Base-by-base conservation (phyloP, 1,140 invertebrate species). In the Ips typographus region DNA sequence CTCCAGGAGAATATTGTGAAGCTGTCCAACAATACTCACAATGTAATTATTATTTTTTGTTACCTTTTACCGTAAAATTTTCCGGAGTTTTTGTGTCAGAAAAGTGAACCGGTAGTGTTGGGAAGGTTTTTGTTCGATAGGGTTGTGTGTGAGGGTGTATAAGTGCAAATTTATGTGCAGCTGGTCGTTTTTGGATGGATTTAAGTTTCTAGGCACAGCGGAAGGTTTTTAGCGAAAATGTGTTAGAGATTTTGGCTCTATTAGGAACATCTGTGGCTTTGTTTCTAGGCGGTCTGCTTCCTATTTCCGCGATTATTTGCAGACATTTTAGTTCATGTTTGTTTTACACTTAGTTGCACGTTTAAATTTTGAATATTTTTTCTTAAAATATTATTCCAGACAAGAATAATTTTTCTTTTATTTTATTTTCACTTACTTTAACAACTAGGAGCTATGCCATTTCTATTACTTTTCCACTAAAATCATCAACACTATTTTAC, bases 1-100 rank as follows among this genome's bases (percentile, higher is more conserved):
- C 69, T 38, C 63, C 63, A 7, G 63, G 63, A 53, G 63, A 71
- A 43, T 71, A 71, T 42, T 44, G 36, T 8, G 69, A 71, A 66
- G 62, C 68, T n/a, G 40, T 8, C 3, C 40, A 43, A 2, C 69
- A 52, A 38, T 71, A 65, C 47, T 65, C 62, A 8, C 62, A 65
- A 71, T 71, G 69, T 71, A 65, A 62, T 62, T 62, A 8, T 42
- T 40, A 36, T 57, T 62, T 7, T 69, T 69, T 47, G 7, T 22
- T 61, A 63, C 36, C 39, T 56, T 68, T 65, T 47, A 47, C 44
- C 4, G 4, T 22, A 22, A 22, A 22, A 22, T 22, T 0, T 22
- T 22, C 22, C 22, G 22, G 22, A 22, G 22, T 22, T 22, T 22
- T 22, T 22, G 22, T 22, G 22, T 22, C 0, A 22, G 40, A 57